Conservation (phyloP, 2,797 vertebrate species). For the Chelonia mydas region DNA sequence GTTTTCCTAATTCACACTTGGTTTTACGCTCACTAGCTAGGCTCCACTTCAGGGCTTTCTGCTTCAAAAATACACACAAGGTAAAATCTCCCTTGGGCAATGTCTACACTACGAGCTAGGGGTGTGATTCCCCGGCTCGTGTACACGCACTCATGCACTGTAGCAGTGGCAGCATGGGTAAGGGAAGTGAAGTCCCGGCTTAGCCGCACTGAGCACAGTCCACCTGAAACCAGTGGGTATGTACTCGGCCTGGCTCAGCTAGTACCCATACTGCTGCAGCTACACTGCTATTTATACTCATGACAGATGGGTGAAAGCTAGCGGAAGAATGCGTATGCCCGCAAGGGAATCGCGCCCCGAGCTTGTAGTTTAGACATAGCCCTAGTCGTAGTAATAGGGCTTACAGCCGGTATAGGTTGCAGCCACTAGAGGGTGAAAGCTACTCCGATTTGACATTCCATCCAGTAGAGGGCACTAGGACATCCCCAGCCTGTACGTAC, state of each 20-base stretch:
- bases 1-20: conserved; percentile 60
- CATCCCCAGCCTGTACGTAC: background rate
- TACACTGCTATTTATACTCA: background rate
- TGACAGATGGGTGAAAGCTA: background rate
- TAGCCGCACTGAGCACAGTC: background rate
- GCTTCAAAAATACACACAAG: background rate
- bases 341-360: background rate
- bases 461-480: background rate
- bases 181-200: background rate
- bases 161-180: background rate
- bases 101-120: background rate
- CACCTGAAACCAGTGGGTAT: background rate
- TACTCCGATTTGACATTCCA: background rate
- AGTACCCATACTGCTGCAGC: background rate
- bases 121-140: background rate
- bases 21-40: conserved; percentile 16
- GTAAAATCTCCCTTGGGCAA: background rate
- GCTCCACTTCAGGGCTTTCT: conserved; percentile 25
- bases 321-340: fast-evolving
- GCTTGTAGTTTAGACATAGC: background rate
- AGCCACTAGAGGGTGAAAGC: background rate
- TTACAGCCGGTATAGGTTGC: background rate
- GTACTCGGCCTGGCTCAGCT: background rate
- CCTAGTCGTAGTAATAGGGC: background rate
- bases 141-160: background rate